Conservation (phyloP, 2,888 invertebrate genomes). For the Standfussiana lucernea region DNA sequence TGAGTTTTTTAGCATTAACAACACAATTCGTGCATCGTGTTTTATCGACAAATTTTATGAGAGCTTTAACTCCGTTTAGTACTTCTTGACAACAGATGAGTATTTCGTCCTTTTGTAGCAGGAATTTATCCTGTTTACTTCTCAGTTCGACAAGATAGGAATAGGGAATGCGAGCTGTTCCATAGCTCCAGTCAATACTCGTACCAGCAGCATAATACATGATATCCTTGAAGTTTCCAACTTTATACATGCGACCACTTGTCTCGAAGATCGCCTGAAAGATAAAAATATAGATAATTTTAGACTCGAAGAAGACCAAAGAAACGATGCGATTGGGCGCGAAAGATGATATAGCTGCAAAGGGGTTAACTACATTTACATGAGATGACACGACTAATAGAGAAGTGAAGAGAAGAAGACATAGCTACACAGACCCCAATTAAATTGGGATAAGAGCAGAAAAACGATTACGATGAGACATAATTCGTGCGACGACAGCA, state of each 20-base stretch:
- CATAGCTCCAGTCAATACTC: conserved; percentile 88
- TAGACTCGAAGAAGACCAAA: neutral
- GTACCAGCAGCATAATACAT: conserved; percentile 87
- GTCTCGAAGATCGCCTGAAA: conserved; percentile 85
- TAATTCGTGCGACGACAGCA: neutral
- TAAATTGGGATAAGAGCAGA: neutral
- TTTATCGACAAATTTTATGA: conserved; percentile 81
- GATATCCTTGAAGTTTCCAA: conserved; percentile 86
- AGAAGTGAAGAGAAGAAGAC: neutral
- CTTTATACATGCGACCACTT: conserved; percentile 85
- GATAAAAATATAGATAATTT: neutral
- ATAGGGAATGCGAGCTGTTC: conserved; percentile 84
- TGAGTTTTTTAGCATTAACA: conserved; percentile 67
- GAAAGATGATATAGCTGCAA: neutral
- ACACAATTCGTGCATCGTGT: conserved; percentile 80
- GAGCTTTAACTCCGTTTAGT: conserved; percentile 79
- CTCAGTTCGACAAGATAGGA: conserved; percentile 85
- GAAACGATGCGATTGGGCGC: neutral
- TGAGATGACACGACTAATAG: neutral
- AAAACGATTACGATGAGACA: neutral
- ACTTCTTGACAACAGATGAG: conserved; percentile 82
- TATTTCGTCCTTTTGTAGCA: conserved; percentile 82
- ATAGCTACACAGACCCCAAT: neutral
- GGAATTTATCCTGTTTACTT: conserved; percentile 82
- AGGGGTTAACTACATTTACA: neutral